phyloP scores from a whole-genome alignment of 64 coral and sea anemone species.

The Porites lutea region DNA sequence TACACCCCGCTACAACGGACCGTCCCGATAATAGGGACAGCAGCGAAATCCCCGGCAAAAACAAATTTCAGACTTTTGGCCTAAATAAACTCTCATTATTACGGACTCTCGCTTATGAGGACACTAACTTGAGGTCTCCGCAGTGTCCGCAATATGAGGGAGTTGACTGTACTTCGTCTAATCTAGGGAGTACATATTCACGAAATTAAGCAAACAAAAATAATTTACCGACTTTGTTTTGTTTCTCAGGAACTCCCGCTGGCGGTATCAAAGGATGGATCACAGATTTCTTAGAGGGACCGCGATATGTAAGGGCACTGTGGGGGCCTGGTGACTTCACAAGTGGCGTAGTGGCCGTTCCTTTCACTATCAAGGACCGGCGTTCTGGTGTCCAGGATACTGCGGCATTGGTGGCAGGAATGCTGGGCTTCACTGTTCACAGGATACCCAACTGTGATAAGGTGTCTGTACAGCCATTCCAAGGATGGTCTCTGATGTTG shows the following conservation, averaged over 20 bases:
- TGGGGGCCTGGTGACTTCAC: neutral
- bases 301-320: neutral
- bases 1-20: too few relatives aligned
- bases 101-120: too few relatives aligned
- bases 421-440: conserved; percentile 61
- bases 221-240: neutral
- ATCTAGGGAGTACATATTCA: too few relatives aligned
- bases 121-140: too few relatives aligned
- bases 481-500: conserved; percentile 62
- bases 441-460: neutral
- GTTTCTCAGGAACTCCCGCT: neutral
- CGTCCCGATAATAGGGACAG: too few relatives aligned
- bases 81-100: too few relatives aligned
- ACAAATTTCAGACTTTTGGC: too few relatives aligned
- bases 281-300: conserved; percentile 56
- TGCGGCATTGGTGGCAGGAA: conserved; percentile 56
- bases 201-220: too few relatives aligned
- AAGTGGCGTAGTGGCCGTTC: conserved; percentile 37
- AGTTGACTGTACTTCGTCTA: too few relatives aligned
- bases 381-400: neutral
- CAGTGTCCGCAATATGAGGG: too few relatives aligned
- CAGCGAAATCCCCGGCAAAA: too few relatives aligned
- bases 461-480: conserved; percentile 66
- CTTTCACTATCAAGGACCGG: neutral
- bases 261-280: conserved; percentile 45